Base-by-base conservation (phyloP, 2,888 invertebrate genomes). In the Periphyllus acericola region DNA sequence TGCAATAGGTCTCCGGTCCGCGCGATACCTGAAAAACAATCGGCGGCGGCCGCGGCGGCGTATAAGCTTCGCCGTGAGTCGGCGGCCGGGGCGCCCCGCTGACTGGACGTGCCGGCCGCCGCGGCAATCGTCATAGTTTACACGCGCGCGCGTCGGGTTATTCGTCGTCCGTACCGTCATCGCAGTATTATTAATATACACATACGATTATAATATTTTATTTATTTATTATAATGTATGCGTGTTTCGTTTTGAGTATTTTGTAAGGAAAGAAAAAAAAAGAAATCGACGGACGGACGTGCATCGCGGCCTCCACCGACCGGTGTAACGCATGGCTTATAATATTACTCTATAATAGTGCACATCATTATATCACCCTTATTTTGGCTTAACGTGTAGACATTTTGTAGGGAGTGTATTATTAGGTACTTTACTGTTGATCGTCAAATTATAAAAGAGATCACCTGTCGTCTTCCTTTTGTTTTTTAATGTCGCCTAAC, bases 11-110 rank as follows among this genome's bases (percentile, higher is more conserved):
- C 34, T 11, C 34, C n/a, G n/a, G 46, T 32, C 11, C 36, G n/a
- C 68, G 81, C 17, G 40, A 52, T 52, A 78, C 34, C 84, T 68
- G 68, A 87, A 87, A 80, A 87, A 87, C 87, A 87, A 81, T 87
- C 74, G 87, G 78, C 85, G 78, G 76, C 74, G 74, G 78, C 85
- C 71, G 76, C 74, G 74, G 40, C 8, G 40, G 68, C 66, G 85
- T 60, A 25, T 66, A 84, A 84, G 83, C 75, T 75, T n/a, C 11
- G n/a, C 46, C 83, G 75, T n/a, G 68, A 40, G 66, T 29, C 75
- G 55, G 3, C 74, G 74, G 74, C 40, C 46, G 46, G 14, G 87
- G 81, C 87, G 40, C 60, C 87, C 87, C 87, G 87, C 87, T 87
- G 87, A 81, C 81, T 66, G 87, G 78, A 60, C 55, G 72, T 9